A percentile compares a stretch with the other conserved stretches of the same genome.
Evolutionary conservation across 2,888 invertebrate genomes (phyloP).

Genomic region (Cantharis flavilabris): DNA sequence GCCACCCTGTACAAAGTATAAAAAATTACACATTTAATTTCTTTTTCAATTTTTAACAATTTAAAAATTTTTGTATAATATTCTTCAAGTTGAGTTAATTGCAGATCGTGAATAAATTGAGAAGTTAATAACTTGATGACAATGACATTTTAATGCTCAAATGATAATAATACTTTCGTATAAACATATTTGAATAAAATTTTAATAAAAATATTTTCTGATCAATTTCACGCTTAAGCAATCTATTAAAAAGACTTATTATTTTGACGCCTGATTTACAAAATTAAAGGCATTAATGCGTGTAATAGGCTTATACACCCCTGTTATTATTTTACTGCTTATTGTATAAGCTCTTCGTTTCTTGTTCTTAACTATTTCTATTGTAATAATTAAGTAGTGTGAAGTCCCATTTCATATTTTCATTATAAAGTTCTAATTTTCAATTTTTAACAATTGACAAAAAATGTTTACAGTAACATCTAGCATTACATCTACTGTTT

Average conservation of each 20-base stretch:
- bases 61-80: no score
- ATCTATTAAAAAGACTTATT: neutral
- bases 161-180: neutral
- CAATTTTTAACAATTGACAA: neutral
- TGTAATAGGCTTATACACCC: slow-evolving; percentile 15
- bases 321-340: neutral
- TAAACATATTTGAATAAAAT: neutral
- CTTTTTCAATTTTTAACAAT: no score
- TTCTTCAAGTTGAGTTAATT: no score
- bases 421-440: neutral
- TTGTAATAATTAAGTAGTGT: neutral
- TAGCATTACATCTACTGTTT: neutral
- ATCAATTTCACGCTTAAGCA: neutral
- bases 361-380: neutral
- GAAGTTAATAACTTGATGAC: no score
- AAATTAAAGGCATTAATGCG: slow-evolving; percentile 10
- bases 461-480: neutral
- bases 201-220: neutral
- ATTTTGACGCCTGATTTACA: neutral
- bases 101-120: no score
- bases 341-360: neutral
- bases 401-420: neutral
- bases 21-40: no score
- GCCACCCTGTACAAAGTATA: no score
- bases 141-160: no score